Evolutionary conservation across 2,113 vertebrate species (phyloP).

Genomic region (Anguilla rostrata): DNA sequence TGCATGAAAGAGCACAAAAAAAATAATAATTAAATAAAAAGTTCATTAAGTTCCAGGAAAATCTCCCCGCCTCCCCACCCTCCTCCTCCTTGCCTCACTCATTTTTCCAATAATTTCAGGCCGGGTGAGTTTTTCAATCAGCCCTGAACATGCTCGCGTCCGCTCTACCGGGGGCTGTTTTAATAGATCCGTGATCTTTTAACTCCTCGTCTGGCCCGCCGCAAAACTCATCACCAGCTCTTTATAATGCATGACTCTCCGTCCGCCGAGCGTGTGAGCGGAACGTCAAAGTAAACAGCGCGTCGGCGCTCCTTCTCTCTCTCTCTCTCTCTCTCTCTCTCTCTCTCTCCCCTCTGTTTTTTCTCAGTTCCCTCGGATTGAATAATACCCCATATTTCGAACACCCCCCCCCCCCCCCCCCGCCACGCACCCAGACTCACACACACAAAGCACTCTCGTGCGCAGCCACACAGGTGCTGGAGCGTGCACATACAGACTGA

Average conservation of each 20-base stretch:
- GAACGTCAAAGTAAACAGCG: constrained; percentile 47
- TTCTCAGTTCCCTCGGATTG: constrained; percentile 3
- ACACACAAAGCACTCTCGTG: not conserved
- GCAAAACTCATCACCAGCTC: constrained; percentile 50
- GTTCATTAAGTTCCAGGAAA: constrained; percentile 62
- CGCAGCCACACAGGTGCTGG: not conserved
- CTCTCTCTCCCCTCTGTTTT: not conserved
- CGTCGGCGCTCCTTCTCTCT: not conserved
- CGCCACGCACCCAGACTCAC: not conserved
- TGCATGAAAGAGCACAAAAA: constrained; percentile 56
- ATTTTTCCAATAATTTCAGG: constrained; percentile 37
- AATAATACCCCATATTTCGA: constrained; percentile 20
- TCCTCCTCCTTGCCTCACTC: constrained; percentile 19
- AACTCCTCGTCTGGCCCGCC: constrained; percentile 44
- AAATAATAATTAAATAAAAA: constrained; percentile 44
- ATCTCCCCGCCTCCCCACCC: constrained; percentile 49
- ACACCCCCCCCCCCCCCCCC: not conserved
- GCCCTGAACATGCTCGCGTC: constrained; percentile 24
- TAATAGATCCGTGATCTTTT: constrained; percentile 53
- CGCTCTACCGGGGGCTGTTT: constrained; percentile 33
- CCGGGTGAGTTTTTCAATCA: constrained; percentile 29
- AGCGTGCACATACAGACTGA: constrained; percentile 1
- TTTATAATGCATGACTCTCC: constrained; percentile 55
- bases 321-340: not conserved
- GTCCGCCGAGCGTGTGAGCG: constrained; percentile 32